Conservation (phyloP, 64 coral and sea anemone genomes). For the Pocillopora damicornis region DNA sequence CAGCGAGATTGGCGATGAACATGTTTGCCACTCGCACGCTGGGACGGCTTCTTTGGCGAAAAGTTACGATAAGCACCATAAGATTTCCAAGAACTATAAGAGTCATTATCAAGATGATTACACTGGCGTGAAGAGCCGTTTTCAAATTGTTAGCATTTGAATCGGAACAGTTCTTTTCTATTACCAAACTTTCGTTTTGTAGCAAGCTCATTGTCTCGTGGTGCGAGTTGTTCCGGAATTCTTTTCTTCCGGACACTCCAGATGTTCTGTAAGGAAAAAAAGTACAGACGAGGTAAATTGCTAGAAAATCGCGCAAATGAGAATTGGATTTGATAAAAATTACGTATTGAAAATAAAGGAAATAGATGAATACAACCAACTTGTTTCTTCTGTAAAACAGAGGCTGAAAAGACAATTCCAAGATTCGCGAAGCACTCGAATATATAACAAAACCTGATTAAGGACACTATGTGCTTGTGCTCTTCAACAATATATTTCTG, state of each 20-base stretch:
- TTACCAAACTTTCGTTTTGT: not conserved
- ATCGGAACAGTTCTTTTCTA: not conserved
- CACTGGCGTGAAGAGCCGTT: not conserved
- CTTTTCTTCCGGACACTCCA: not conserved
- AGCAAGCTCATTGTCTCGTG: not conserved
- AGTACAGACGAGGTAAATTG: not conserved
- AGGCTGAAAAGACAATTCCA: too few relatives aligned
- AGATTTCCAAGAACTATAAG: slow-evolving; percentile 57
- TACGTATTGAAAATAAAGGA: not conserved
- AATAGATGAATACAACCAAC: not conserved
- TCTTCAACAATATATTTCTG: not conserved
- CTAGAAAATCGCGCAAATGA: not conserved
- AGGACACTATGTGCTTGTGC: not conserved
- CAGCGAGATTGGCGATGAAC: slow-evolving; percentile 76
- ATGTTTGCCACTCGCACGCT: slow-evolving; percentile 82
- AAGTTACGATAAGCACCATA: slow-evolving; percentile 71
- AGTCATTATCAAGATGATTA: slow-evolving; percentile 27
- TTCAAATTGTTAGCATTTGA: not conserved
- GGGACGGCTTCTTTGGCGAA: slow-evolving; percentile 63
- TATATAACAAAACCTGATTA: too few relatives aligned
- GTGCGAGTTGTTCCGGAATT: not conserved
- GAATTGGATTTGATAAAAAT: not conserved
- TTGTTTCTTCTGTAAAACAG: too few relatives aligned
- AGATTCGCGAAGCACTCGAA: too few relatives aligned
- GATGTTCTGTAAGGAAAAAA: not conserved